These are phyloP conservation scores for Actenoides hombroni DNA, from an alignment of 2,113 vertebrate species.

Conservation along the genomic window DNA sequence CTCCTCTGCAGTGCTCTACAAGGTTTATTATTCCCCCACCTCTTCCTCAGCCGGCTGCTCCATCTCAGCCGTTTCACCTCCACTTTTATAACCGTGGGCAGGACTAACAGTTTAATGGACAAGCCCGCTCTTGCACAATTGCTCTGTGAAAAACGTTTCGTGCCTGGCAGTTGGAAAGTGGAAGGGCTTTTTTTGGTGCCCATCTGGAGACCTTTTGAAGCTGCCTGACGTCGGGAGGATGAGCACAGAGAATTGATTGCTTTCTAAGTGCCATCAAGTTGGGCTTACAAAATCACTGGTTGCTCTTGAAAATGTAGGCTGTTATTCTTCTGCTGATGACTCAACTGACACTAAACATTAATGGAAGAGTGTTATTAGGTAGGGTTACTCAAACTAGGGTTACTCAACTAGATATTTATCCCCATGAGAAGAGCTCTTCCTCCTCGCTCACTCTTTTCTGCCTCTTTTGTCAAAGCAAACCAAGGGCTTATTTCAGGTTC, in stretches of 20 bases:
- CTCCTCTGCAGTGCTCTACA: background rate
- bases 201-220: background rate
- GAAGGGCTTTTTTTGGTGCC: background rate
- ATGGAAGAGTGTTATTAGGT: slow-evolving; percentile 2
- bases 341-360: background rate
- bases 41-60: background rate
- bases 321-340: background rate
- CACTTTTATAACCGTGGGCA: background rate
- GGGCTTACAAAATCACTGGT: background rate
- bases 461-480: slow-evolving; percentile 5
- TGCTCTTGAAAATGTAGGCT: background rate
- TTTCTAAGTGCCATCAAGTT: background rate
- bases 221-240: fast-evolving
- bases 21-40: background rate
- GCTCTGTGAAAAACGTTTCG: background rate
- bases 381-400: slow-evolving; percentile 34
- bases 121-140: slow-evolving; percentile 20
- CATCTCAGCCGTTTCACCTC: background rate
- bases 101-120: slow-evolving; percentile 20
- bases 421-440: slow-evolving; percentile 29
- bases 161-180: background rate
- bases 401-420: slow-evolving; percentile 32
- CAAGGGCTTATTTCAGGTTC: slow-evolving; percentile 10
- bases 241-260: fast-evolving
- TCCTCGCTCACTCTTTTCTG: slow-evolving; percentile 14